Evolutionary conservation across 2,113 vertebrate genomes (phyloP), one percentile per base, ranked within the genome.

Genomic region (Atlantisia rogersi): DNA sequence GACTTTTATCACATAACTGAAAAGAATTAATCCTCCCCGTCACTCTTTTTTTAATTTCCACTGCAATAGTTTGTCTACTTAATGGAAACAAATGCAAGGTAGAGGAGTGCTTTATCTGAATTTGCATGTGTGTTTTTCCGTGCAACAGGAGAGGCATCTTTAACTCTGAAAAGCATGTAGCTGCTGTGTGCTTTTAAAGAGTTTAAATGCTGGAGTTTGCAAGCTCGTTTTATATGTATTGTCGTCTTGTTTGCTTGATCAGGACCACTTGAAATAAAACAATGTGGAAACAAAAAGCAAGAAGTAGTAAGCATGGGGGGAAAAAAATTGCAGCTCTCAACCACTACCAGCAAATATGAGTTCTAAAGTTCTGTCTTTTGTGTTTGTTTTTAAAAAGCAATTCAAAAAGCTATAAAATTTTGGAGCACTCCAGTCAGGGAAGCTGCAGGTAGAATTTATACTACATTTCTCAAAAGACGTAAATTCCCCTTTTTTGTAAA

Each of bases 361-460:
- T 97, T 96, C 90, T 94, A 53, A 97, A 97, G 93, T 97, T 97
- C 91, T 94, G 92, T 92, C 93, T 97, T 96, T 94, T 88, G 75
- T 96, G 65, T 94, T 95, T 90, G 76, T 82, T 92, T 92, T 96
- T 84, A 64, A 62, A 86, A 95, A 75, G 60, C 68, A 89, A 40
- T 91, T 96, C 94, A 90, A 83, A 92, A 48, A 77, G 53, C 42
- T 87, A 92, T 60, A 96, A 76, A 82, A 89, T 95, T 94, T 96
- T 59, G 69, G 69, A 81, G 40, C 37, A 12, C 73, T 95, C 88
- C 87, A 89, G 92, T 93, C 69, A 77, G 88, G 67, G 88, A 92
- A 94, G 90, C 84, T 96, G 64, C 81, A 97, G 97, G 96, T 98
- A 96, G 95, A 97, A 97, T 97, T 94, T 94, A 93, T 86, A 69